Evolutionary conservation across 2,888 invertebrate genomes (phyloP).

Genomic region (Eilema griseolum): DNA sequence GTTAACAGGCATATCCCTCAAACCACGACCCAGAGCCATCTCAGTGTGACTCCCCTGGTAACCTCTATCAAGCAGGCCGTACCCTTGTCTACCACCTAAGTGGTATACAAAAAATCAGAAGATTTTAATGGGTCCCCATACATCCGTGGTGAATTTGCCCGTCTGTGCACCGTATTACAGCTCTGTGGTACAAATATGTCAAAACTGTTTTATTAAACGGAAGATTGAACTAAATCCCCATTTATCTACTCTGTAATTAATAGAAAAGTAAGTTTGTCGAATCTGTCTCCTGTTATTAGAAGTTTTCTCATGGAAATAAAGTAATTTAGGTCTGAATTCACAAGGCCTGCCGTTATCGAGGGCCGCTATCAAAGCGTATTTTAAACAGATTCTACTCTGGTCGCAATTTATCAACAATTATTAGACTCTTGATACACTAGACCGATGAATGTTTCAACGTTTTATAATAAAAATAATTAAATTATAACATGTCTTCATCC

Average conservation of each 20-base stretch:
- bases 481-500: too few species aligned
- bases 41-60: too few species aligned
- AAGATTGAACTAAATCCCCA: not conserved
- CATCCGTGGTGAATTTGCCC: too few species aligned
- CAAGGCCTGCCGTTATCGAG: constrained; percentile 15
- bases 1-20: too few species aligned
- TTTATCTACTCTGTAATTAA: not conserved
- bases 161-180: too few species aligned
- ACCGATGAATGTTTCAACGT: not conserved
- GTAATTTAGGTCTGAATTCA: not conserved
- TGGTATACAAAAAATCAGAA: too few species aligned
- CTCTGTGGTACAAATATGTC: too few species aligned
- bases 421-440: constrained; percentile 11
- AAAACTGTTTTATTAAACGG: not conserved
- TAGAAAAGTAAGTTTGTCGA: not conserved
- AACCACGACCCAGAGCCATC: too few species aligned
- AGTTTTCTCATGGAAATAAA: not conserved
- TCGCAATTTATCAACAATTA: constrained; percentile 22
- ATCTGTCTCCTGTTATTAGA: not conserved
- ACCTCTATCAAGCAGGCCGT: too few species aligned
- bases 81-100: too few species aligned
- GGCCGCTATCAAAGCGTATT: constrained; percentile 16
- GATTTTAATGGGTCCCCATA: too few species aligned
- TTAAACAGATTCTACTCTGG: constrained; percentile 23
- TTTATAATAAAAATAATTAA: too few species aligned